These are phyloP conservation scores for Periplaneta americana DNA, from an alignment of 1,140 invertebrate genomes.

Conservation along the genomic window DNA sequence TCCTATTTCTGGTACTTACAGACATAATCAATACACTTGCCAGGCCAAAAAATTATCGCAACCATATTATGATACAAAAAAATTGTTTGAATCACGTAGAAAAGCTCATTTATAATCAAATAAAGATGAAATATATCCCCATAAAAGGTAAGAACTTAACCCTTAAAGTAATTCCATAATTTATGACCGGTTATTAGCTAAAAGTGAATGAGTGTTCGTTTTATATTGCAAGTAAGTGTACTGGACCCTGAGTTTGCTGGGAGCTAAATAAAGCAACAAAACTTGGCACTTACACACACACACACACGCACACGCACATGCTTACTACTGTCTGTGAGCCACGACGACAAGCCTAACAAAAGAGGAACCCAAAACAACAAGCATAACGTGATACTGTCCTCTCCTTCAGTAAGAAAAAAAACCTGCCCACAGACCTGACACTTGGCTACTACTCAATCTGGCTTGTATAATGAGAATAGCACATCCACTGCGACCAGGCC, in stretches of 20 bases:
- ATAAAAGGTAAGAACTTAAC: no score
- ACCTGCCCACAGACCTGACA: background rate
- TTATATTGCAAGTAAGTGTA: background rate
- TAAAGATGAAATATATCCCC: no score
- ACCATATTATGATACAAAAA: no score
- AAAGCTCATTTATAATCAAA: no score
- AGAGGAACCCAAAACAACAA: background rate
- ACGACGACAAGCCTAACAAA: background rate
- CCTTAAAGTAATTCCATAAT: background rate
- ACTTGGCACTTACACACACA: background rate
- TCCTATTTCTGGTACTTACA: no score
- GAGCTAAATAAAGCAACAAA: background rate
- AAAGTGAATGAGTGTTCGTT: background rate
- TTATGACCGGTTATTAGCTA: background rate
- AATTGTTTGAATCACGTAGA: no score
- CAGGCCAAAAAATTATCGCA: no score
- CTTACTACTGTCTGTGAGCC: background rate
- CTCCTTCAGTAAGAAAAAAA: background rate
- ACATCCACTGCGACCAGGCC: background rate
- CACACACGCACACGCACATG: slow-evolving; percentile 2
- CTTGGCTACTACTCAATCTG: background rate
- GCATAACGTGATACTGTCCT: background rate
- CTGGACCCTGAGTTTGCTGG: background rate
- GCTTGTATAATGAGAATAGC: background rate
- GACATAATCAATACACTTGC: no score